Evolutionary conservation across 2,888 invertebrate species (phyloP), one percentile per base, ranked within the genome.

Genomic region (Idaea dimidiata): DNA sequence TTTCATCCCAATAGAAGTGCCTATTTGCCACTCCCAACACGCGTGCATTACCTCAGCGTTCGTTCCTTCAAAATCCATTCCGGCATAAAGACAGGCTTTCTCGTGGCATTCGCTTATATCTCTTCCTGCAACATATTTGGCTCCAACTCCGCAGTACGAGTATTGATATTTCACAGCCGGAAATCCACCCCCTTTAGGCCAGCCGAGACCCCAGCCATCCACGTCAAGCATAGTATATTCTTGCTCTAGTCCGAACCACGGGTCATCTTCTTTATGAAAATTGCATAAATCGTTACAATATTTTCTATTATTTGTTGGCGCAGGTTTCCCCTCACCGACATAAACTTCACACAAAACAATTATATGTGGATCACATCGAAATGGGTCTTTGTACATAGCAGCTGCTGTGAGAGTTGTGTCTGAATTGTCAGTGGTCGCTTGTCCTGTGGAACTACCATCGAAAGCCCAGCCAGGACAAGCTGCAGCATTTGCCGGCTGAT

Each of bases 11-110:
- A 95, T 93, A 70, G 97, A 96, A 0, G 98, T 98, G 3, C 99
- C 99, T 16, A 99, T 95, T 86, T 98, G 97, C 87, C 94, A 97
- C 83, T 97, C 97, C 97, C 97, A 97, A 93, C 97, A 97, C 32
- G 96, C 96, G 18, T 96, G 97, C 98, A 98, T 98, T 31, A 99
- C 99, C 92, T 99, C 99, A 6, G 99, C 99, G 83, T 99, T 99
- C 53, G 97, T 97, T 53, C 99, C 99, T 70, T 97, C 95, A 74
- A 99, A 96, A 75, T 97, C 97, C 67, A 99, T 94, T 57, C 99
- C 99, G 65, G 99, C 96, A 85, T 98, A 99, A 60, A 99, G 93
- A 81, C 99, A 99, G 8, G 98, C 90, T 68, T 88, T 85, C 0
- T 82, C 77, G 79, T 99, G 99, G 8, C 97, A 96, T 88, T 99